Conservation (phyloP, 2,113 vertebrate genomes). For the Poeciliopsis occidentalis region DNA sequence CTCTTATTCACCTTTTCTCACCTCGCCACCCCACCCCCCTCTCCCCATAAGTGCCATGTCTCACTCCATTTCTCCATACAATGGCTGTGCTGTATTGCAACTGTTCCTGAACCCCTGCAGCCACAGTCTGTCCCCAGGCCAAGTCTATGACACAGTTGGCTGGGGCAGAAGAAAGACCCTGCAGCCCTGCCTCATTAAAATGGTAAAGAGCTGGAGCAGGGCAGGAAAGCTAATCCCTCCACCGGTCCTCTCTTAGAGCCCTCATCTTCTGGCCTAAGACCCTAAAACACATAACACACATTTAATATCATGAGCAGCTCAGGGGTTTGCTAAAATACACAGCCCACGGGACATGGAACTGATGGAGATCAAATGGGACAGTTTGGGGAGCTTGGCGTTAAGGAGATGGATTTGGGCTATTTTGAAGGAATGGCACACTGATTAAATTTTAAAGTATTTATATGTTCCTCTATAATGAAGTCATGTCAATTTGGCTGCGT, state of each 20-base stretch:
- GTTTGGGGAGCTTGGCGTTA: conserved; percentile 27
- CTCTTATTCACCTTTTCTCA: conserved; percentile 26
- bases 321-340: conserved; percentile 51
- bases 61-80: conserved; percentile 59
- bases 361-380: conserved; percentile 51
- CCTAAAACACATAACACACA: conserved; percentile 21
- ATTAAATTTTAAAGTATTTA: conserved; percentile 31
- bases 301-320: conserved; percentile 35
- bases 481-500: conserved; percentile 25
- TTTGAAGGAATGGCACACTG: conserved; percentile 8
- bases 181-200: conserved; percentile 79
- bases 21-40: background rate
- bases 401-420: conserved; percentile 15
- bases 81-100: conserved; percentile 60
- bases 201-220: conserved; percentile 70
- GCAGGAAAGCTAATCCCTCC: conserved; percentile 63
- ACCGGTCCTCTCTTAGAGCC: conserved; percentile 49
- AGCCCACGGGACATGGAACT: conserved; percentile 48
- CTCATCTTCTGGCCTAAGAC: conserved; percentile 58
- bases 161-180: conserved; percentile 81
- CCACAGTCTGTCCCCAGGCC: conserved; percentile 67
- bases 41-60: conserved; percentile 51
- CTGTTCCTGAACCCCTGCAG: conserved; percentile 64
- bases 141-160: conserved; percentile 72
- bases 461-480: conserved; percentile 11